Evolutionary conservation across 1,140 invertebrate genomes (phyloP), one percentile per base, ranked within the genome.

Genomic region (Cotesia typhae): DNA sequence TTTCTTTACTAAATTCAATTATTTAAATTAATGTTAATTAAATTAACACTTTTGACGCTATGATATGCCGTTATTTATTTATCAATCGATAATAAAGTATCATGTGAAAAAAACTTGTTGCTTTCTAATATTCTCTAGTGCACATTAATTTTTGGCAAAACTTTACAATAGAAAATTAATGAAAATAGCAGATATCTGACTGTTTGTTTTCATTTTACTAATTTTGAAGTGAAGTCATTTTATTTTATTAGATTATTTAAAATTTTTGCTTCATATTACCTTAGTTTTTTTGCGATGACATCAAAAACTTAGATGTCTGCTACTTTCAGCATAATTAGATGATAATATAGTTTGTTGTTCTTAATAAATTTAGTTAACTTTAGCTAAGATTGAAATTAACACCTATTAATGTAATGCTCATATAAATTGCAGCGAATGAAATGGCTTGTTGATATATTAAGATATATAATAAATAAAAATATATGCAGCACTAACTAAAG

Each of bases 81-180:
- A 37, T 37, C 36, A 38, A 65, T 65, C 2, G n/a, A 65, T 47
- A 51, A 51, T 20, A 65, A 37, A 17, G 35, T 63, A 4, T 28
- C 36, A 63, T 67, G 66, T 55, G 20, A 36, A 67, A 35, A 67
- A 55, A 53, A 67, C 66, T 67, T 67, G 66, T 67, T 67, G 66
- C 66, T 36, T 65, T 65, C 36, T 65, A 9, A 38, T 55, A 4
- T 5, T 37, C 10, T 36, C 28, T 28, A 28, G 20, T 35, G 17
- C 53, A 10, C 12, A 36, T 36, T 35, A 10, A 12, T 36, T 35
- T 36, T 61, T 36, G 20, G 9, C 17, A 47, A 10, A 9, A 47
- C 10, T 47, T 47, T 6, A 47, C 1, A 28, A 28, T 28, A 28
- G 28, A 28, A 28, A 28, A 28, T 28, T 28, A 28, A 28, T 28